These are phyloP conservation scores for Periophthalmodon schlosseri DNA, from an alignment of 2,113 vertebrate species.

Conservation along the genomic window DNA sequence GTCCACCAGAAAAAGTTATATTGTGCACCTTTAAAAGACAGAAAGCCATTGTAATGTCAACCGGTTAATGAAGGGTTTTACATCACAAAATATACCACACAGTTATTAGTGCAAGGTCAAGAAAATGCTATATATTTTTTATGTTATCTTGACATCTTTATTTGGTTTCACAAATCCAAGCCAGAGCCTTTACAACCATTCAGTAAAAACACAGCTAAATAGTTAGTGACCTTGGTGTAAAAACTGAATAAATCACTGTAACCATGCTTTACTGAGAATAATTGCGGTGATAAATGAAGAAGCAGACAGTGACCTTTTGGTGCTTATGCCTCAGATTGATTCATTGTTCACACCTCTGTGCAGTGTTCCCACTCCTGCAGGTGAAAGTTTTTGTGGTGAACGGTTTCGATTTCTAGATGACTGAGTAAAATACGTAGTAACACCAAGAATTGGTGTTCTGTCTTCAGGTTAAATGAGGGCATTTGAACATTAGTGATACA, in stretches of 20 bases:
- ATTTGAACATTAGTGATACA: neutral
- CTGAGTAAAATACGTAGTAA: neutral
- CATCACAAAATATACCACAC: neutral
- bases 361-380: neutral
- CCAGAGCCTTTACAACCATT: neutral
- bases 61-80: neutral
- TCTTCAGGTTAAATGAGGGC: neutral
- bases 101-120: no score
- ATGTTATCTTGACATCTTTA: neutral
- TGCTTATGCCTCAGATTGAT: neutral
- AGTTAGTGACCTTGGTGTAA: neutral
- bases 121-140: neutral
- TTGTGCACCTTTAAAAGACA: neutral
- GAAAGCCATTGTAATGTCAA: neutral
- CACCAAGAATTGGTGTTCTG: neutral
- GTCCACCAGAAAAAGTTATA: no score
- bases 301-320: neutral
- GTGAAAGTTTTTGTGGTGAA: neutral
- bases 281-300: neutral
- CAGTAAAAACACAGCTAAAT: neutral
- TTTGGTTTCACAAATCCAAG: neutral
- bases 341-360: neutral
- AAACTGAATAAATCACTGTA: neutral
- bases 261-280: neutral
- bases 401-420: neutral